Evolutionary conservation across 2,888 invertebrate species (phyloP).

Genomic region (Schrankia costaestrigalis): DNA sequence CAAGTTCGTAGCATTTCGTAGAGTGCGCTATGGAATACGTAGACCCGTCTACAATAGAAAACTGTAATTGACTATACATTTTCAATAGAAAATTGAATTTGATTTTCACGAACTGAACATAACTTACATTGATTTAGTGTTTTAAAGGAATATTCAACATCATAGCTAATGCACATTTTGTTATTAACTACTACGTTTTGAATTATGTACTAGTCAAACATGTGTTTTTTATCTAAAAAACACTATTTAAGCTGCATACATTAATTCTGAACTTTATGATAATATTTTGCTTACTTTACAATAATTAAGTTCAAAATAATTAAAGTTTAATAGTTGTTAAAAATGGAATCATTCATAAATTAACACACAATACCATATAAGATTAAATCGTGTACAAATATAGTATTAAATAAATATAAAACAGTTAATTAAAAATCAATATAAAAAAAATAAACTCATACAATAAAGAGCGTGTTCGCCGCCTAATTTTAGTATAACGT

Average conservation of each 20-base stretch:
- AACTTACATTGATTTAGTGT: neutral
- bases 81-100: slow-evolving; percentile 2
- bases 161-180: no score
- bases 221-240: no score
- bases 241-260: no score
- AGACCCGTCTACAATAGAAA: slow-evolving; percentile 1
- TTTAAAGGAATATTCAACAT: slow-evolving; percentile 4
- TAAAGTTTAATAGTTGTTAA: no score
- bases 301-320: no score
- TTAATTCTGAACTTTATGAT: no score
- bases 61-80: neutral
- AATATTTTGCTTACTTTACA: no score
- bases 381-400: neutral
- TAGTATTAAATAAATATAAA: neutral
- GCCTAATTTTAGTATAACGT: slow-evolving; percentile 15
- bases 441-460: no score
- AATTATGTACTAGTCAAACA: no score
- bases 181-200: no score
- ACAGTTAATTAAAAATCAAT: slow-evolving; percentile 5
- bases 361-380: no score
- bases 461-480: slow-evolving; percentile 1
- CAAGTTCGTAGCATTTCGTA: slow-evolving; percentile 5
- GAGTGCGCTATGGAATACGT: slow-evolving; percentile 1
- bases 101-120: neutral
- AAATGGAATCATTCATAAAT: no score